A percentile compares a stretch with the other conserved stretches of the same genome.
Conservation (phyloP, 2,797 vertebrate genomes). For the Acanthurus tractus region DNA sequence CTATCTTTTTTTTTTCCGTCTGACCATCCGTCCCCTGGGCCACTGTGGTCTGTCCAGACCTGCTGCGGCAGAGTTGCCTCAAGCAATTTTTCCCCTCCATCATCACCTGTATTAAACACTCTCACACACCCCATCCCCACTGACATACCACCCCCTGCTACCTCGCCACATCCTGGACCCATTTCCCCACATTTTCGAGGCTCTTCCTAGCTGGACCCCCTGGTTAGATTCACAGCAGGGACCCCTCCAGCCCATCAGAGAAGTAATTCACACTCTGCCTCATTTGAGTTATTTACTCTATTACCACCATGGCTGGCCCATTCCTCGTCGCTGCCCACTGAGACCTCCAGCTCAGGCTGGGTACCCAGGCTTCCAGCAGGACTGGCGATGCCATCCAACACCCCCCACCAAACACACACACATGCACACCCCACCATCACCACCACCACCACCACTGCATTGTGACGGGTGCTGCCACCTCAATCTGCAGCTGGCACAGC, state of each 20-base stretch:
- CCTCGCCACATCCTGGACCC: constrained; percentile 59
- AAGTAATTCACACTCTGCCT: constrained; percentile 89
- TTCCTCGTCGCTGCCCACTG: constrained; percentile 77
- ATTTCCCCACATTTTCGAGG: constrained; percentile 72
- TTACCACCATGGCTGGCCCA: constrained; percentile 81
- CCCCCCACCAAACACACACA: constrained; percentile 31
- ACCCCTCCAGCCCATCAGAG: constrained; percentile 82
- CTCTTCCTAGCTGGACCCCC: constrained; percentile 79
- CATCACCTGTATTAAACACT: constrained; percentile 82
- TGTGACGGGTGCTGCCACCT: constrained; percentile 81
- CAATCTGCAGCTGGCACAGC: constrained; percentile 84
- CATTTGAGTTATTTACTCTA: constrained; percentile 91
- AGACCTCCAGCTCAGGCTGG: constrained; percentile 76
- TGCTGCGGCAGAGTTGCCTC: constrained; percentile 64
- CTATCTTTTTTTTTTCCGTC: constrained; percentile 6
- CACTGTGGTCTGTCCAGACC: constrained; percentile 61
- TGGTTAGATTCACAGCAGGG: constrained; percentile 81
- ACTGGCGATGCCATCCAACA: constrained; percentile 76
- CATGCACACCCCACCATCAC: constrained; percentile 3
- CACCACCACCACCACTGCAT: constrained; percentile 39
- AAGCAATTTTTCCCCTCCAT: constrained; percentile 68
- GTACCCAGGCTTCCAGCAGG: constrained; percentile 78
- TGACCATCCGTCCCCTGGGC: constrained; percentile 50
- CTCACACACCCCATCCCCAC: constrained; percentile 69
- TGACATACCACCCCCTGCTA: constrained; percentile 63